phyloP scores from a whole-genome alignment of 2,888 invertebrate species.

The Pterostichus madidus region DNA sequence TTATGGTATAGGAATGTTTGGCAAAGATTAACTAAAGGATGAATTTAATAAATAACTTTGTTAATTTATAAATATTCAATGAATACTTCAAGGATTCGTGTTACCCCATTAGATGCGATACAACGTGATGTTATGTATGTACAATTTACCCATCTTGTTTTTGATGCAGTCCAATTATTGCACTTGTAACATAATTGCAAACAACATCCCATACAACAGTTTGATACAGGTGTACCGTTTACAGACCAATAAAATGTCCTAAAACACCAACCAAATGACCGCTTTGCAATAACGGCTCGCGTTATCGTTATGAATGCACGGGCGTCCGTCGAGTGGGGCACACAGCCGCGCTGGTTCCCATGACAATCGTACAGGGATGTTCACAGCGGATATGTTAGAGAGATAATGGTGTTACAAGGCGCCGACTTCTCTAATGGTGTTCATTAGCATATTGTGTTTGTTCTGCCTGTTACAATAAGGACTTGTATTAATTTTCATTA shows the following conservation, averaged over 20 bases:
- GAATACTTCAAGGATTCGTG: too few species aligned
- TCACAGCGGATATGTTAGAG: constrained; percentile 31
- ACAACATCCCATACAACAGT: not conserved
- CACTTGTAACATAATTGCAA: not conserved
- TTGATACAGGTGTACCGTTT: constrained; percentile 36
- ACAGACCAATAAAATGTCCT: constrained; percentile 28
- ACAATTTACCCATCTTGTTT: constrained; percentile 21
- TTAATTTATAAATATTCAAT: too few species aligned
- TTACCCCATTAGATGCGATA: too few species aligned
- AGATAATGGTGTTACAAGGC: constrained; percentile 42
- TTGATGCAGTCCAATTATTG: constrained; percentile 4
- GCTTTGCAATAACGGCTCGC: constrained; percentile 7
- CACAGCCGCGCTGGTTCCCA: constrained; percentile 19
- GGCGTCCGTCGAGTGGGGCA: constrained; percentile 34
- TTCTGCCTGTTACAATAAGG: constrained; percentile 30
- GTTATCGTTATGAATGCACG: constrained; percentile 41
- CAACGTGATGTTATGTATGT: too few species aligned
- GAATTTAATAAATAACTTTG: too few species aligned
- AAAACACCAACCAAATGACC: constrained; percentile 21
- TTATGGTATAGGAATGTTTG: too few species aligned
- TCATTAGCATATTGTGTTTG: constrained; percentile 38
- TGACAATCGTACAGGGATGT: constrained; percentile 27
- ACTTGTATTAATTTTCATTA: constrained; percentile 34
- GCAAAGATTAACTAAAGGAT: too few species aligned
- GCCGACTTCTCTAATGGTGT: constrained; percentile 15